Evolutionary conservation across 2,888 invertebrate species (phyloP), one percentile per base, ranked within the genome.

Genomic region (Ormyrus pomaceus): DNA sequence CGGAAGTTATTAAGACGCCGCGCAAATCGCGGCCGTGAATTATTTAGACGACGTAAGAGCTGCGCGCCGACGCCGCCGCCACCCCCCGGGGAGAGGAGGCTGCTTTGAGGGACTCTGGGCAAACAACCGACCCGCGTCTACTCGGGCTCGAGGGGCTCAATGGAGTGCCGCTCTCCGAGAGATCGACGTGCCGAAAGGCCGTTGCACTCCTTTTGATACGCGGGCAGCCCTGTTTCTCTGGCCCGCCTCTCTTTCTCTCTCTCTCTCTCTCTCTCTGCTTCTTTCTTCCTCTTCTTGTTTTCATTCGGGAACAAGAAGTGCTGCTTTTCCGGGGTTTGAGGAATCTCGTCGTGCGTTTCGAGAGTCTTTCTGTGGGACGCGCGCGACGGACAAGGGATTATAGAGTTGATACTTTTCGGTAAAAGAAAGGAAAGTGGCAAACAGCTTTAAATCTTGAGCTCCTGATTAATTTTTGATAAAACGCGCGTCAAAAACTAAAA

Each of bases 141-240:
- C 7, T 19, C 19, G 19, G 19, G 11, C 59, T 51, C 46, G 55
- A 68, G 62, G 58, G 19, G 64, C 50, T 78, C 66, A 72, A 72
- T 72, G 72, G 53, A 34, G 59, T 45, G 46, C 46, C 62, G 7
- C 10, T n/a, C 71, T 58, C 48, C 19, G 19, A 56, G 45, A 78
- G 68, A 78, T 73, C 61, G 56, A 64, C 69, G 61, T 45, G 51
- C 48, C 61, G 19, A 59, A 59, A 78, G 78, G 78, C 55, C 78
- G 13, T 78, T 78, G 78, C 78, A 73, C 78, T 73, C 73, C 19
- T 53, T 69, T 45, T 13, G 65, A 50, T 58, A 11, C 70, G 51
- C 56, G 13, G 72, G 45, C 48, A 34, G 51, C 13, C 51, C 13
- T 48, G 11, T 72, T 46, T 62, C 8, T 34, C 19, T 59, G 6